Evolutionary conservation across 2,888 invertebrate species (phyloP).

Genomic region (Auanema freiburgensis): DNA sequence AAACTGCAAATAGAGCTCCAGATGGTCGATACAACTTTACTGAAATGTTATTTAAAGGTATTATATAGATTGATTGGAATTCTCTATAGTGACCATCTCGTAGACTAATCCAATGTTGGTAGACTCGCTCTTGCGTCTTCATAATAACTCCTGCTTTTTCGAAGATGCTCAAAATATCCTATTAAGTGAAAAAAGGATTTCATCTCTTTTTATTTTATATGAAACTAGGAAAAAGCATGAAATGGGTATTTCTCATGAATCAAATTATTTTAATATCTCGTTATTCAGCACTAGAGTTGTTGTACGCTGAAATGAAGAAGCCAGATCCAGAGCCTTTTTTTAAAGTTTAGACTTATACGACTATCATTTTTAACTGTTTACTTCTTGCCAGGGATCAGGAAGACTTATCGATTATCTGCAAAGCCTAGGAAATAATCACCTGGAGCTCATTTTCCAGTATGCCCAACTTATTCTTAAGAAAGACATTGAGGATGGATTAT

Average conservation of each 20-base stretch:
- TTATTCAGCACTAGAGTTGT: slow-evolving; percentile 77
- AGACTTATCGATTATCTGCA: slow-evolving; percentile 79
- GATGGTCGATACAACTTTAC: slow-evolving; percentile 91
- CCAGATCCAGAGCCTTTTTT: slow-evolving; percentile 73
- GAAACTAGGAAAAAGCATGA: slow-evolving; percentile 89
- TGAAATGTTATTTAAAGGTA: slow-evolving; percentile 94
- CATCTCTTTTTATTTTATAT: slow-evolving; percentile 91
- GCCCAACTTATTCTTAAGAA: slow-evolving; percentile 86
- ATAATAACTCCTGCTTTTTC: slow-evolving; percentile 82
- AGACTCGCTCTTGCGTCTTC: slow-evolving; percentile 83
- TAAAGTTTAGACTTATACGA: slow-evolving; percentile 10
- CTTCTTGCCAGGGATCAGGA: slow-evolving; percentile 75
- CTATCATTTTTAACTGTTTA: slow-evolving; percentile 2
- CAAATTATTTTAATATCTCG: slow-evolving; percentile 2
- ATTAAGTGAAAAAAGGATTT: slow-evolving; percentile 65
- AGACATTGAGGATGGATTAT: slow-evolving; percentile 64
- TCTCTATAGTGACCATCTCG: slow-evolving; percentile 54
- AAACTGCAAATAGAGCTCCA: slow-evolving; percentile 73
- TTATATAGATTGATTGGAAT: slow-evolving; percentile 12
- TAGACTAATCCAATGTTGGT: slow-evolving; percentile 93
- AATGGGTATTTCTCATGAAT: slow-evolving; percentile 68
- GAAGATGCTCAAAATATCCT: slow-evolving; percentile 90
- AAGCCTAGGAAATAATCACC: slow-evolving; percentile 72
- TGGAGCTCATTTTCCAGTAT: slow-evolving; percentile 88
- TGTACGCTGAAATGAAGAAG: slow-evolving; percentile 73